A percentile compares a stretch with the other conserved stretches of the same genome.
Evolutionary conservation across 2,113 vertebrate species (phyloP).

Genomic region (Calyptommatus sinebrachiatus): DNA sequence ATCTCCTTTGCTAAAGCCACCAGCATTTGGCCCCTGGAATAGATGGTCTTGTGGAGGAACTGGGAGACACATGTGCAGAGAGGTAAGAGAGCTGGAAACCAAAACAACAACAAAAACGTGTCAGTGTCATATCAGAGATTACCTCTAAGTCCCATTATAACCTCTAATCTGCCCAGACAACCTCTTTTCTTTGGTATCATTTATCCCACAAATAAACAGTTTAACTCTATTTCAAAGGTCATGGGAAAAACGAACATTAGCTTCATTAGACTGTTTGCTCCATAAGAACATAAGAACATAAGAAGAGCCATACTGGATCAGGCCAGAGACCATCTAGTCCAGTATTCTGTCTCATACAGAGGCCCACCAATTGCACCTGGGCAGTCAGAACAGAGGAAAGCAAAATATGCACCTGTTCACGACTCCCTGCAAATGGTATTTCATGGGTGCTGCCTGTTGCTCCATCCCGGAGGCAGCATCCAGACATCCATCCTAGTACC

Average conservation of each 20-base stretch:
- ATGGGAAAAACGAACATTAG: not conserved
- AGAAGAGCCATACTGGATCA: too few relatives aligned
- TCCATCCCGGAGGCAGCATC: too few relatives aligned
- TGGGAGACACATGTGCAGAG: not conserved
- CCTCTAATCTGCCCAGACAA: not conserved
- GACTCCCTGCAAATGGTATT: too few relatives aligned
- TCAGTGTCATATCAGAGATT: not conserved
- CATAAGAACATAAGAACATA: too few relatives aligned
- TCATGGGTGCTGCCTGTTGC: too few relatives aligned
- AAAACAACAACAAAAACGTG: not conserved
- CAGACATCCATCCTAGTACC: too few relatives aligned
- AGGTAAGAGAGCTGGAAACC: not conserved
- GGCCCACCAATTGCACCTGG: too few relatives aligned
- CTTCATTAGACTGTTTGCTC: too few relatives aligned
- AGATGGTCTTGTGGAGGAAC: rapidly evolving
- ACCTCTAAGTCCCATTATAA: not conserved
- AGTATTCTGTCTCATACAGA: too few relatives aligned
- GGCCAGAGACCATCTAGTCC: too few relatives aligned
- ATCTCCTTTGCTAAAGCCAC: not conserved
- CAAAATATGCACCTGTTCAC: too few relatives aligned
- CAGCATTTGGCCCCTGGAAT: not conserved
- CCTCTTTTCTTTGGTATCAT: not conserved
- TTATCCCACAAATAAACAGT: not conserved
- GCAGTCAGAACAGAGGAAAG: too few relatives aligned
- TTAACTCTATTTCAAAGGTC: not conserved